Evolutionary conservation across 2,888 invertebrate genomes (phyloP).

Genomic region (Protodeltote pygarga): DNA sequence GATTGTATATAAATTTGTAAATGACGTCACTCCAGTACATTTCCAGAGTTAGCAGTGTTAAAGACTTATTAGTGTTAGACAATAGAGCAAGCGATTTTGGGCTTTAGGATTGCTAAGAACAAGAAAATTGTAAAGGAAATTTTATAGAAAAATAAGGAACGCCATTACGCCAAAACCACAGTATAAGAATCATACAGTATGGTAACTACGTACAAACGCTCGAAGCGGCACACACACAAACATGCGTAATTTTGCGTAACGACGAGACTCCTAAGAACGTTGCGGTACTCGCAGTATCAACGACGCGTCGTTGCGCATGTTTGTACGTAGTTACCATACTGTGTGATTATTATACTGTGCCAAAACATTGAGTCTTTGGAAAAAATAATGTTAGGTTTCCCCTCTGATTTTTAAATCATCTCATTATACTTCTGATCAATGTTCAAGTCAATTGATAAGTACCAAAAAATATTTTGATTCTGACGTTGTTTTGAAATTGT

Average conservation of each 20-base stretch:
- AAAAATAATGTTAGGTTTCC: too few species aligned
- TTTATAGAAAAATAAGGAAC: neutral
- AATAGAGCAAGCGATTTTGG: constrained; percentile 18
- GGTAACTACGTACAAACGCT: too few species aligned
- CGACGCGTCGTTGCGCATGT: too few species aligned
- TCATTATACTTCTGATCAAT: constrained; percentile 17
- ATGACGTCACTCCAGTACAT: constrained; percentile 42
- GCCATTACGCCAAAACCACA: constrained; percentile 6
- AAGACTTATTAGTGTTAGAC: constrained; percentile 31
- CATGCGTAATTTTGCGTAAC: too few species aligned
- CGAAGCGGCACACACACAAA: too few species aligned
- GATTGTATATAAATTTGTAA: constrained; percentile 21
- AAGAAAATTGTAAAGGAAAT: constrained; percentile 1
- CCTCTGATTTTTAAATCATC: too few species aligned
- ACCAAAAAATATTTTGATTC: constrained; percentile 30
- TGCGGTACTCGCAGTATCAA: too few species aligned
- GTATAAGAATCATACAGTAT: too few species aligned
- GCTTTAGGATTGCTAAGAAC: constrained; percentile 6
- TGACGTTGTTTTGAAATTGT: constrained; percentile 20
- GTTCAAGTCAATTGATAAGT: constrained; percentile 30
- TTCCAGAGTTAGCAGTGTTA: constrained; percentile 38
- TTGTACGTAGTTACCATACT: too few species aligned
- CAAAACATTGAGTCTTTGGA: too few species aligned
- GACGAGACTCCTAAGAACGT: too few species aligned
- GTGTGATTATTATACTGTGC: too few species aligned